Evolutionary conservation across 1,140 invertebrate genomes (phyloP), one percentile per base, ranked within the genome.

Genomic region (Ctenoplectra terminalis): DNA sequence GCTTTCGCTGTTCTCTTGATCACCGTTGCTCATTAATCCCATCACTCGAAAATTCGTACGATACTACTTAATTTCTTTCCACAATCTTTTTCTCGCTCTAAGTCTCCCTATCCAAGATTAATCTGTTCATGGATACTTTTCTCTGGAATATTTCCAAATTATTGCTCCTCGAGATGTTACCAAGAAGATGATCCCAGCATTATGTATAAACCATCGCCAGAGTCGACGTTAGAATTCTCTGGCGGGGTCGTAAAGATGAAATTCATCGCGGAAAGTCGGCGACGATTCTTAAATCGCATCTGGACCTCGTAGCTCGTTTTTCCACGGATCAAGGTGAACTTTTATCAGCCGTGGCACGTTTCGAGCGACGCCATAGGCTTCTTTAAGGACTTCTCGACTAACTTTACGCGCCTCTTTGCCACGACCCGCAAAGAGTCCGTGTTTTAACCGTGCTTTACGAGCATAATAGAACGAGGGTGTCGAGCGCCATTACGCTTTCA

Each of bases 361-460:
- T n/a, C 56, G 7, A 37, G 43, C 20, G 37, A n/a, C 17, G 17
- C n/a, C 34, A 34, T 61, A 61, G 71, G 71, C 73, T 50, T 15
- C 54, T 34, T 64, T 64, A 64, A 75, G 66, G 40, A 75, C 60
- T 46, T 13, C 29, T 75, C 61, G 46, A 6, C 31, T 23, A 75
- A 75, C 34, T 52, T 75, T 52, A 64, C 40, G 46, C 60, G 3
- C 31, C 20, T 48, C 40, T 34, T 66, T n/a, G 34, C 71, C 13
- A 11, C 26, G 56, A 74, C 26, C 29, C 37, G 7, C 15, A 26
- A 54, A 15, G 15, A 40, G 15, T 15, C 37, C 23, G 40, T 61
- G 40, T 43, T 73, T 60, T 13, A 40, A 8, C 13, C 56, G 40
- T 13, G 31, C 48, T 78, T 78, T 78, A 78, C 64, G 75, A 70